Evolutionary conservation across 1,140 invertebrate species (phyloP).

Genomic region (Calephelis nemesis): DNA sequence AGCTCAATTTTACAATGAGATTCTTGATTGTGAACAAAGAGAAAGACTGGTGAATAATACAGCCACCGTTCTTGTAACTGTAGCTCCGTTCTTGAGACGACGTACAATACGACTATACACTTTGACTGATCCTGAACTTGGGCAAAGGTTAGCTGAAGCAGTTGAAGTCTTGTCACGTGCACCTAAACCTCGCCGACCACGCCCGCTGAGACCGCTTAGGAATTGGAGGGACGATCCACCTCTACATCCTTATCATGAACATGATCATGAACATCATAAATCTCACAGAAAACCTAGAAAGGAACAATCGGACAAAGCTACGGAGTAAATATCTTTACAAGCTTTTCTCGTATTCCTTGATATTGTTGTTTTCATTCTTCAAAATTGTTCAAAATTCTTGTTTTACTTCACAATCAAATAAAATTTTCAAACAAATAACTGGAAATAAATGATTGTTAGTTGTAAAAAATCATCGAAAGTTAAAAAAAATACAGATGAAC

Average conservation of each 20-base stretch:
- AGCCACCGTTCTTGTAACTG: constrained; percentile 26
- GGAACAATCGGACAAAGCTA: not conserved
- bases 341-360: not conserved
- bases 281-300: not conserved
- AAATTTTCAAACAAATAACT: no score
- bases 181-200: constrained; percentile 32
- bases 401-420: no score
- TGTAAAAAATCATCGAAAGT: no score
- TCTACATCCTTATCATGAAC: not conserved
- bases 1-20: constrained; percentile 48
- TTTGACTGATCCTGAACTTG: constrained; percentile 39
- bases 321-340: not conserved
- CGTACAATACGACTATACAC: constrained; percentile 37
- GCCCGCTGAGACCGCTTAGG: constrained; percentile 22
- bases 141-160: constrained; percentile 26
- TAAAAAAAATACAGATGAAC: no score
- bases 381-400: no score
- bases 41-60: constrained; percentile 46
- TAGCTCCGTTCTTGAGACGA: constrained; percentile 30
- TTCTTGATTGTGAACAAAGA: constrained; percentile 38
- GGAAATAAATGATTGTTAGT: no score
- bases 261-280: not conserved
- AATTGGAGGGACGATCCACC: constrained; percentile 1
- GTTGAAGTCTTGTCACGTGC: constrained; percentile 23
- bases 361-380: not conserved